These are phyloP conservation scores for Isurus oxyrinchus DNA, from an alignment of 2,113 vertebrate genomes.

Conservation along the genomic window DNA sequence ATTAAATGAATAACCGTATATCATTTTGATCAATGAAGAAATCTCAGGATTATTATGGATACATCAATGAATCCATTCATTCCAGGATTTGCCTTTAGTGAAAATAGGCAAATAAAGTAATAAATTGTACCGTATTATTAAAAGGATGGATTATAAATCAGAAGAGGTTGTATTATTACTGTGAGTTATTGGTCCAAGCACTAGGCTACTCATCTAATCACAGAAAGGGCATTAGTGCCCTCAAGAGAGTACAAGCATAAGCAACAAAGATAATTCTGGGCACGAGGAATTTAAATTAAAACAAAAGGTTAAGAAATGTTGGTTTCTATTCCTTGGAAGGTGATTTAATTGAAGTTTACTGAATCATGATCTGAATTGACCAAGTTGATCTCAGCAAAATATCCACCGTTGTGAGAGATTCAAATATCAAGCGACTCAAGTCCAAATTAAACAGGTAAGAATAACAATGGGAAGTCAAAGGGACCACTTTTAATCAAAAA, in stretches of 20 bases:
- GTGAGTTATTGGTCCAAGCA: not conserved
- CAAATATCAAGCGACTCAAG: slow-evolving; percentile 7
- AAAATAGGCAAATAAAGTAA: not conserved
- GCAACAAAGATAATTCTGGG: not conserved
- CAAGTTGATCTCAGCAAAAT: not conserved
- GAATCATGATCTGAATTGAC: not conserved
- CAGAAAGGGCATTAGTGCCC: slow-evolving; percentile 21
- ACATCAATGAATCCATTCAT: not conserved
- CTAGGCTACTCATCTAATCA: not conserved
- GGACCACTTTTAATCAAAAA: slow-evolving; percentile 15
- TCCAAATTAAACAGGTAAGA: not conserved
- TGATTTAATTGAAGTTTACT: not conserved
- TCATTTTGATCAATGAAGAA: not conserved
- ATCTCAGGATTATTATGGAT: not conserved
- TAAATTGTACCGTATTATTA: not conserved
- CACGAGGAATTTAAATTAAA: slow-evolving; percentile 12
- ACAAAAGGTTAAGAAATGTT: slow-evolving; percentile 18
- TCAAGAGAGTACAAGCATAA: not conserved
- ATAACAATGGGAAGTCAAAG: not conserved
- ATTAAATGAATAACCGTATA: not conserved
- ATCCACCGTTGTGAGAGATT: not conserved
- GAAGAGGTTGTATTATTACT: not conserved
- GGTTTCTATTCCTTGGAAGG: not conserved
- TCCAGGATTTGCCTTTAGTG: not conserved
- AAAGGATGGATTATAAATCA: not conserved